A percentile compares a stretch with the other conserved stretches of the same genome.
phyloP scores from a whole-genome alignment of 2,797 vertebrate species.

The Sebastes oblongus region DNA sequence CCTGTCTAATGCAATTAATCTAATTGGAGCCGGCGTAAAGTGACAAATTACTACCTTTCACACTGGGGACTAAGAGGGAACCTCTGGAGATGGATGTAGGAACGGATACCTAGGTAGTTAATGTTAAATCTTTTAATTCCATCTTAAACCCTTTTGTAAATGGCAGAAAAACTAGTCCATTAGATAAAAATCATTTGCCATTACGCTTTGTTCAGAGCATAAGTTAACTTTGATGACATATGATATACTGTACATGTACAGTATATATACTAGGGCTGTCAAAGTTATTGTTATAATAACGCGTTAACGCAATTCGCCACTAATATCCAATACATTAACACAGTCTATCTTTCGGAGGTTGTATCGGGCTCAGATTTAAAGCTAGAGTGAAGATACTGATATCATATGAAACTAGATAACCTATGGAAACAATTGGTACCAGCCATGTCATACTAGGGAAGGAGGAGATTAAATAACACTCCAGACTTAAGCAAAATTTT shows the following conservation, averaged over 20 bases:
- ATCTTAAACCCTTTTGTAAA: constrained; percentile 58
- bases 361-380: too few species aligned
- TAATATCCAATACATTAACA: too few species aligned
- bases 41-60: constrained; percentile 96
- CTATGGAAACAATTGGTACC: too few species aligned
- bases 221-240: constrained; percentile 29
- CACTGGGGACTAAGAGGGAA: constrained; percentile 77
- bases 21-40: constrained; percentile 81
- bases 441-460: too few species aligned
- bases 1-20: constrained; percentile 83
- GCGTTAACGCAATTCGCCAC: too few species aligned
- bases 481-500: too few species aligned
- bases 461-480: too few species aligned
- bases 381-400: too few species aligned
- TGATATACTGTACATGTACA: neutral
- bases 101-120: constrained; percentile 70
- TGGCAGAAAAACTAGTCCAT: constrained; percentile 33
- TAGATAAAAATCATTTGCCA: constrained; percentile 50
- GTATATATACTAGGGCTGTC: accelerated
- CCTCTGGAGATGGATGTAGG: constrained; percentile 73
- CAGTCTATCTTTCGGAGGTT: too few species aligned
- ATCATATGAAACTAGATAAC: too few species aligned
- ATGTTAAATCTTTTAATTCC: constrained; percentile 66
- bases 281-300: too few species aligned
- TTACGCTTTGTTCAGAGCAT: constrained; percentile 28